These are phyloP conservation scores for Mercenaria mercenaria DNA, from an alignment of 1,140 invertebrate species.

Conservation along the genomic window DNA sequence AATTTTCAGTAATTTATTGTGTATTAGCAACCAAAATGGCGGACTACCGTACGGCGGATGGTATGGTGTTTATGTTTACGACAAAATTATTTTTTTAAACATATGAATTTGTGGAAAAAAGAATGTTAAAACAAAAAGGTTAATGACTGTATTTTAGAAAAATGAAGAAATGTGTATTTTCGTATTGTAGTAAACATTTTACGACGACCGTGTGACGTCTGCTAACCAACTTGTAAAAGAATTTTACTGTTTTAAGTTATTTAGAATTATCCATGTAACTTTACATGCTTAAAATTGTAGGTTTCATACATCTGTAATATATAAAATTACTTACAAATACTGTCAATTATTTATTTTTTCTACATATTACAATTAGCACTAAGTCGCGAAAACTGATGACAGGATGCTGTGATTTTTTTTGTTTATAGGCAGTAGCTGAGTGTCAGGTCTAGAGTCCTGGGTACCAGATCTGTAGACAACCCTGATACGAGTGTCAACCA, in stretches of 20 bases:
- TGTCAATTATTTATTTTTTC: neutral
- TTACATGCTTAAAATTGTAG: neutral
- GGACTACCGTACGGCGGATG: slow-evolving; percentile 56
- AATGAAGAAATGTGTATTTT: too few relatives aligned
- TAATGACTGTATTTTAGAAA: too few relatives aligned
- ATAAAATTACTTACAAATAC: neutral
- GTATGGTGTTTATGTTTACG: slow-evolving; percentile 30
- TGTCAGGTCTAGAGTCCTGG: too few relatives aligned
- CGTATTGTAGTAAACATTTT: too few relatives aligned
- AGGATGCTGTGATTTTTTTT: neutral
- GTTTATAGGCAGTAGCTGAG: too few relatives aligned
- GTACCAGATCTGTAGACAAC: too few relatives aligned
- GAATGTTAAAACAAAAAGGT: too few relatives aligned
- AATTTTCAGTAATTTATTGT: slow-evolving; percentile 11
- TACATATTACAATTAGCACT: neutral
- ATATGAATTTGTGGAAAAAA: too few relatives aligned
- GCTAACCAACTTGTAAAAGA: neutral
- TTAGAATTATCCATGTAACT: neutral
- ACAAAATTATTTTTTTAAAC: too few relatives aligned
- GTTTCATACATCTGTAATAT: neutral
- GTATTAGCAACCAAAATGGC: slow-evolving; percentile 66
- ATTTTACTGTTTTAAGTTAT: neutral
- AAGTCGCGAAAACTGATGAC: neutral
- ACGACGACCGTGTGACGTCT: neutral
- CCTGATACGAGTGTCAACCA: too few relatives aligned